phyloP scores from a whole-genome alignment of 2,888 invertebrate genomes.

The Parascotia fuliginaria region DNA sequence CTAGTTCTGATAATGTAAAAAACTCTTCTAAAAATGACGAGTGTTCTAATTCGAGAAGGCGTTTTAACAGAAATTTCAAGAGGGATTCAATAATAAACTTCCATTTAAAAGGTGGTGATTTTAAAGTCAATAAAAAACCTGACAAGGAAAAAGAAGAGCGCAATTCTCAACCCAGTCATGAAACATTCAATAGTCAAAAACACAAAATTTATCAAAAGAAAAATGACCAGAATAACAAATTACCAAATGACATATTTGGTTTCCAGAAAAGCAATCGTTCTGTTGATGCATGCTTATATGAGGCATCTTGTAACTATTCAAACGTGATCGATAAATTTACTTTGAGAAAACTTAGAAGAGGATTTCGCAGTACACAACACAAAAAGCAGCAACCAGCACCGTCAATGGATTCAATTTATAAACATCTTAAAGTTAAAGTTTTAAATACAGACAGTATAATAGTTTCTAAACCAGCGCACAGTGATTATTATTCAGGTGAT shows the following conservation, averaged over 20 bases:
- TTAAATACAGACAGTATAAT: background rate
- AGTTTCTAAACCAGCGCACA: no score
- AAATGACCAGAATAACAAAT: background rate
- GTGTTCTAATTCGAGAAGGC: constrained; percentile 7
- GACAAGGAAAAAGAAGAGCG: constrained; percentile 10
- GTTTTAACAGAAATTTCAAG: constrained; percentile 15
- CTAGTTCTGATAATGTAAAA: constrained; percentile 16
- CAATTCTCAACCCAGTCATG: constrained; percentile 9
- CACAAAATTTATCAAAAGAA: constrained; percentile 8
- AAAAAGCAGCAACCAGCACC: background rate
- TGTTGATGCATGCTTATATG: constrained; percentile 16
- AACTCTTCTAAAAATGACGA: constrained; percentile 4
- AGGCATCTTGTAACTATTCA: constrained; percentile 19
- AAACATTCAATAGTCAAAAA: constrained; percentile 15
- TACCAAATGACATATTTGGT: constrained; percentile 36
- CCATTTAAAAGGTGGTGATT: constrained; percentile 8
- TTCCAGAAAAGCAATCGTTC: constrained; percentile 31
- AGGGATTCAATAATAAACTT: constrained; percentile 11
- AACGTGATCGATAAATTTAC: constrained; percentile 14
- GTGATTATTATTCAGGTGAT: background rate
- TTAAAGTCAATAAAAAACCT: constrained; percentile 1
- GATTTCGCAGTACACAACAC: constrained; percentile 8
- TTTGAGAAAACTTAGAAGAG: constrained; percentile 20
- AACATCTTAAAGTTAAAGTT: constrained; percentile 12
- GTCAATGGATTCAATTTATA: background rate